Base-by-base conservation (phyloP, 2,113 vertebrate species). In the Cranoglanis bouderius region DNA sequence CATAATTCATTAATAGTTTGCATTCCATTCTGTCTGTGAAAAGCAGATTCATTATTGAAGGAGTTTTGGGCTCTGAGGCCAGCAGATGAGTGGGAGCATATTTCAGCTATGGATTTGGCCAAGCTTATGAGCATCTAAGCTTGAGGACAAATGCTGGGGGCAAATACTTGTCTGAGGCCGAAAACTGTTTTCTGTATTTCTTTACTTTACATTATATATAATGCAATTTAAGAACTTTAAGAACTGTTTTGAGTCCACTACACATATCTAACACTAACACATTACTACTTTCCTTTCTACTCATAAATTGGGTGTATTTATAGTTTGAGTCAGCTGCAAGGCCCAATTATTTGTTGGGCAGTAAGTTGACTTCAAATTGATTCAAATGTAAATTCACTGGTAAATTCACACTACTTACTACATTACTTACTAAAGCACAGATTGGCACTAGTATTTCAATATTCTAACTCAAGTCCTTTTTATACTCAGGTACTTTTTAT, bases 1-100 rank as follows among this genome's bases (percentile, higher is more conserved):
- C 92, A 92, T 91, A 89, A 90, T 93, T 96, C 91, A 94, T 94
- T 94, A 92, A 94, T 92, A 93, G 90, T 92, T 90, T 90, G 90
- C 91, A 92, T 93, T 94, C 92, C 91, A 93, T 94, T 93, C 88
- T 92, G 86, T 92, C 90, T 85, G 88, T 93, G 92, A 92, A 92
- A 92, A 92, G 91, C 87, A 92, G 82, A 91, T 91, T 90, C 65
- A 92, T 93, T 91, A 92, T 93, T 92, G 74, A 91, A 80, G 85
- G 32, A 24, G 67, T 87, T 90, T 82, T 80, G 70, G 57, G 63
- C 87, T 90, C 89, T 83, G 88, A 90, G 87, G 74, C 59, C 90
- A 74, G 59, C 65, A 72, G 88, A 49, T 83, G 72, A 49, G 32
- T 38, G 16, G 72, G 72, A 63, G 59, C 55, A 84, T 82, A 86